These are phyloP conservation scores for Porites lutea DNA, from an alignment of 64 coral and sea anemone genomes.

Conservation along the genomic window DNA sequence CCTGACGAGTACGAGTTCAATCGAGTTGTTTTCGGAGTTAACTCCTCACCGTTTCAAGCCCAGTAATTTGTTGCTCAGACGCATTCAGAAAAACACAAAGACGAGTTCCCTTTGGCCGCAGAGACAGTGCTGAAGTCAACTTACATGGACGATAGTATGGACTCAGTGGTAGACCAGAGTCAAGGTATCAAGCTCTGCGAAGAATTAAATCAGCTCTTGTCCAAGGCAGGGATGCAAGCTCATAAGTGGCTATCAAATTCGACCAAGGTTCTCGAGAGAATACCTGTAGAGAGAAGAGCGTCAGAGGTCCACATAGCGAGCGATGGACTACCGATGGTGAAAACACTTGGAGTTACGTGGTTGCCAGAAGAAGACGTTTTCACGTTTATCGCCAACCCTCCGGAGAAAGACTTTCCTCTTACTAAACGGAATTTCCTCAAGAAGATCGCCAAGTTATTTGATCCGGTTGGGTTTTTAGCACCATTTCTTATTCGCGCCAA, in stretches of 20 bases:
- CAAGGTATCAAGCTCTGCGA: constrained; percentile 56
- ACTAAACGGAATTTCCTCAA: constrained; percentile 62
- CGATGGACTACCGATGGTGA: constrained; percentile 66
- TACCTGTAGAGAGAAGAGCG: constrained; percentile 68
- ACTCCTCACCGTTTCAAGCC: constrained; percentile 64
- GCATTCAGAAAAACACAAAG: constrained; percentile 64
- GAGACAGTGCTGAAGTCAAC: constrained; percentile 77
- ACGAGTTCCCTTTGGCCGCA: constrained; percentile 74
- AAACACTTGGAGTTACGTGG: constrained; percentile 75
- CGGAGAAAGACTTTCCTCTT: constrained; percentile 39
- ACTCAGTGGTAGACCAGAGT: constrained; percentile 55
- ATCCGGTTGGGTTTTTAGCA: constrained; percentile 52
- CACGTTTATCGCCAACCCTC: constrained; percentile 56
- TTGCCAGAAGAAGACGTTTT: constrained; percentile 72
- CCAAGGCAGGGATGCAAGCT: constrained; percentile 75
- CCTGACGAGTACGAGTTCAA: constrained; percentile 87
- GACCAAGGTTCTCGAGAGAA: constrained; percentile 58
- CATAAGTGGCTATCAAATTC: constrained; percentile 83
- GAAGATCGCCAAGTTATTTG: constrained; percentile 67
- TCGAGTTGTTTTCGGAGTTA: constrained; percentile 74
- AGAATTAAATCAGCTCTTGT: constrained; percentile 59
- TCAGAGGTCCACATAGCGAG: constrained; percentile 55
- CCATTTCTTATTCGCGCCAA: constrained; percentile 62
- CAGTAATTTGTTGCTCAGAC: constrained; percentile 75
- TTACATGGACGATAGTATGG: constrained; percentile 79